These are phyloP conservation scores for Siniperca scherzeri DNA, from an alignment of 2,797 vertebrate species.

Conservation along the genomic window DNA sequence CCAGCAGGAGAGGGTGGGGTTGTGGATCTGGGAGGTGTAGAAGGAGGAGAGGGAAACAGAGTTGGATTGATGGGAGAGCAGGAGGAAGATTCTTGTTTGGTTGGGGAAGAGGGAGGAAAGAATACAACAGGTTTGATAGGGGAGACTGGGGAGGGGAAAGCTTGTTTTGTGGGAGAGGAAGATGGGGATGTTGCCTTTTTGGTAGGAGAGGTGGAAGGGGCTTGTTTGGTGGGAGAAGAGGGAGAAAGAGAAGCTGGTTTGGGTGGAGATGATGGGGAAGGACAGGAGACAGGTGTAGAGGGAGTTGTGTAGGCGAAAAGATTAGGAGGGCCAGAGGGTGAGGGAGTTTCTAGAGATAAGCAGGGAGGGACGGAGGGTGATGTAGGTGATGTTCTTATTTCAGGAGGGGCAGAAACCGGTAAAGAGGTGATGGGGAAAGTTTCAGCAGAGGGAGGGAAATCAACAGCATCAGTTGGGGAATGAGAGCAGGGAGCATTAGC, in stretches of 20 bases:
- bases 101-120: slow-evolving; percentile 57
- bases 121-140: slow-evolving; percentile 41
- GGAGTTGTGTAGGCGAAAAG: slow-evolving; percentile 24
- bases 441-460: slow-evolving; percentile 22
- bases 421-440: not conserved
- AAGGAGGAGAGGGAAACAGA: slow-evolving; percentile 76
- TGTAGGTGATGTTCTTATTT: slow-evolving; percentile 31
- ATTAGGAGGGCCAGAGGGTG: slow-evolving; percentile 25
- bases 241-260: slow-evolving; percentile 45
- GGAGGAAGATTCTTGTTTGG: slow-evolving; percentile 53
- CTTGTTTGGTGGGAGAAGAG: slow-evolving; percentile 38
- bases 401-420: slow-evolving; percentile 18
- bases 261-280: slow-evolving; percentile 32
- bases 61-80: slow-evolving; percentile 60
- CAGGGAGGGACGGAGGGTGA: slow-evolving; percentile 20
- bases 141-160: slow-evolving; percentile 20
- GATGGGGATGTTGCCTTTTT: not conserved
- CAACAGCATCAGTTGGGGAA: not conserved
- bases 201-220: slow-evolving; percentile 1
- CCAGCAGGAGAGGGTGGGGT: slow-evolving; percentile 30
- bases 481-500: not conserved
- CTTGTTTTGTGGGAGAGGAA: slow-evolving; percentile 38
- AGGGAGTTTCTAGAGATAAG: slow-evolving; percentile 17
- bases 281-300: slow-evolving; percentile 24
- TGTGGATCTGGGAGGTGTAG: slow-evolving; percentile 66